Evolutionary conservation across 2,888 invertebrate genomes (phyloP), one percentile per base, ranked within the genome.

Genomic region (Chelonus formosanus): DNA sequence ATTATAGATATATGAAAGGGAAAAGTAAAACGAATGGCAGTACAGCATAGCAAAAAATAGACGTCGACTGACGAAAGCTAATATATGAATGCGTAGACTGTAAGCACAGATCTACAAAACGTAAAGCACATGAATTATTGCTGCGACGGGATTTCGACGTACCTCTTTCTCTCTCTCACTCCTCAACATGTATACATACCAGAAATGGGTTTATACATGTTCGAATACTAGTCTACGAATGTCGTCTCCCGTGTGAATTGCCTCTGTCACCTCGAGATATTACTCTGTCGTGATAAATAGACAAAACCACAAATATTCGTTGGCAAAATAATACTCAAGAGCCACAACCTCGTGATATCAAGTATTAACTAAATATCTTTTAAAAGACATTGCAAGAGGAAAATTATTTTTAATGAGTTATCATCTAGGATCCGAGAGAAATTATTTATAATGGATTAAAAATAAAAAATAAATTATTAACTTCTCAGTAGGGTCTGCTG

Each of bases 261-360:
- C 56, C 31, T n/a, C 32, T 45, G 34, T 8, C 57, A 47, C 45
- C 45, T 36, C 36, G 53, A 64, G 58, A 64, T 64, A 64, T 64
- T 58, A 58, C 64, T 58, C 53, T 58, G 52, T 57, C 64, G 40
- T 64, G 58, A 58, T 58, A 64, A 64, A 64, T 58, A 58, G 52
- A 43, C 40, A 47, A 7, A 32, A 57, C 44, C 34, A 47, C 57
- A 5, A 57, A 47, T 34, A 1, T 34, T 57, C 47, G 43, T 6
- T 43, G 4, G 43, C 10, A 3, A 20, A 48, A 48, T 20, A n/a
- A n/a, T 5, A 48, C 10, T 40, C 6, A 40, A 5, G 40, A 40
- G 40, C 6, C 40, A 40, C 20, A 6, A 6, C 1, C 40, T 40
- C 6, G 40, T 40, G 40, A 40, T 40, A 6, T 4, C 4, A 40